Evolutionary conservation across 1,140 invertebrate genomes (phyloP).

Genomic region (Caenorhabditis latens): DNA sequence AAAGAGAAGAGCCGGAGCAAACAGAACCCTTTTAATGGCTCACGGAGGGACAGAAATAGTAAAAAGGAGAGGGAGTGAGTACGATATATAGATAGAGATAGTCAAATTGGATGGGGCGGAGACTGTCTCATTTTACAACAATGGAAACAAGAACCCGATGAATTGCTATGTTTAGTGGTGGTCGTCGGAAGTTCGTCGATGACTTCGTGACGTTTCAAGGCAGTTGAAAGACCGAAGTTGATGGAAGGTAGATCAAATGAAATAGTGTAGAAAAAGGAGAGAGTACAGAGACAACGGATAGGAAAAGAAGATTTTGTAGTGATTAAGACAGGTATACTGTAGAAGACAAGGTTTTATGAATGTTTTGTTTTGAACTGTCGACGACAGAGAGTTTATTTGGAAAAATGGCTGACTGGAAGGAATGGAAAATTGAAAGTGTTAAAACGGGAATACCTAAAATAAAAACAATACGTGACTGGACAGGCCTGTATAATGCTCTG

Average conservation of each 20-base stretch:
- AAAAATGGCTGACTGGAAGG: neutral
- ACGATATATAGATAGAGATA: conserved; percentile 12
- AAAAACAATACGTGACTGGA: neutral
- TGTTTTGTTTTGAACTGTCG: neutral
- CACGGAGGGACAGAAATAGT: neutral
- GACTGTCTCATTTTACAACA: conserved; percentile 5
- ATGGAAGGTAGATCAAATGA: neutral
- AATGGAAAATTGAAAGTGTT: too few species aligned
- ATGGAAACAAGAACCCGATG: conserved; percentile 34
- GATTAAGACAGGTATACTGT: conserved; percentile 2
- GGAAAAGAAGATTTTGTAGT: neutral
- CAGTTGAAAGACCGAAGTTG: conserved; percentile 46
- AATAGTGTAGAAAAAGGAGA: conserved; percentile 6
- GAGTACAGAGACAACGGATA: conserved; percentile 38
- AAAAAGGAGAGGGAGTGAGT: neutral
- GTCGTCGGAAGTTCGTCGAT: conserved; percentile 44
- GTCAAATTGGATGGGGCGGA: conserved; percentile 11
- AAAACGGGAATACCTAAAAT: neutral
- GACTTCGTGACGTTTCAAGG: conserved; percentile 22
- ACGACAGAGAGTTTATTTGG: neutral
- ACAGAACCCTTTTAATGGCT: neutral
- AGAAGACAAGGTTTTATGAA: neutral
- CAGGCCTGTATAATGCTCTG: too few species aligned
- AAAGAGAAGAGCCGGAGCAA: conserved; percentile 5
- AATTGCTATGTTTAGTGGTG: neutral